Evolutionary conservation across 1,140 invertebrate species (phyloP).

Genomic region (Diachasmimorpha longicaudata): DNA sequence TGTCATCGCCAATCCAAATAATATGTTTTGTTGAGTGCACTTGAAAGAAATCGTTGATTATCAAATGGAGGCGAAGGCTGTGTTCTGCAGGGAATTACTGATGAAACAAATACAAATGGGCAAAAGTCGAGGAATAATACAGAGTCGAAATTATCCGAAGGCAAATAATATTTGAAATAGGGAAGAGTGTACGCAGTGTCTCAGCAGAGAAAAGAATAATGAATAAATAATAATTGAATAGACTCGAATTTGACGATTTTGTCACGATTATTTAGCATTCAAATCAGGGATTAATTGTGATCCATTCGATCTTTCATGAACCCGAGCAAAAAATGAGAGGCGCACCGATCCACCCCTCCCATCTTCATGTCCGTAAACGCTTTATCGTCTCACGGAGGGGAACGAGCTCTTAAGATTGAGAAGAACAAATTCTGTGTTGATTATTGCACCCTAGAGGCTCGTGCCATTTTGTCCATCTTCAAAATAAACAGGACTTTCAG

Average conservation of each 20-base stretch:
- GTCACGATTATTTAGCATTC: neutral
- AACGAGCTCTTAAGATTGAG: no score
- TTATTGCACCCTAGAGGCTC: neutral
- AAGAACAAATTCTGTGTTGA: no score
- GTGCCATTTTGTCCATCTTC: neutral
- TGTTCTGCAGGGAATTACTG: neutral
- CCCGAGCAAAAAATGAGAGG: slow-evolving; percentile 34
- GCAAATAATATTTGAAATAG: neutral
- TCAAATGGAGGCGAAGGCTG: neutral
- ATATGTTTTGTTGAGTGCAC: neutral
- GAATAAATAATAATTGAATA: neutral
- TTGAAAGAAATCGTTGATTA: neutral
- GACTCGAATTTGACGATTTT: neutral
- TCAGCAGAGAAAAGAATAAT: neutral
- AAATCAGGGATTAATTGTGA: neutral
- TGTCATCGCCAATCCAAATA: neutral
- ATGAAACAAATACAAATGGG: neutral
- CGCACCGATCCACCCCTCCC: slow-evolving; percentile 59
- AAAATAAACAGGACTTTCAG: neutral
- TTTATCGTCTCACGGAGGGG: neutral
- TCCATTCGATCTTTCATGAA: no score
- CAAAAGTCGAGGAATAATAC: no score
- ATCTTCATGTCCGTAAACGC: slow-evolving; percentile 24
- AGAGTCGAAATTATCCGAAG: neutral
- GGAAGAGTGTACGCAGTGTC: neutral